phyloP scores from a whole-genome alignment of 1,140 invertebrate genomes.

The Helicoverpa armigera region DNA sequence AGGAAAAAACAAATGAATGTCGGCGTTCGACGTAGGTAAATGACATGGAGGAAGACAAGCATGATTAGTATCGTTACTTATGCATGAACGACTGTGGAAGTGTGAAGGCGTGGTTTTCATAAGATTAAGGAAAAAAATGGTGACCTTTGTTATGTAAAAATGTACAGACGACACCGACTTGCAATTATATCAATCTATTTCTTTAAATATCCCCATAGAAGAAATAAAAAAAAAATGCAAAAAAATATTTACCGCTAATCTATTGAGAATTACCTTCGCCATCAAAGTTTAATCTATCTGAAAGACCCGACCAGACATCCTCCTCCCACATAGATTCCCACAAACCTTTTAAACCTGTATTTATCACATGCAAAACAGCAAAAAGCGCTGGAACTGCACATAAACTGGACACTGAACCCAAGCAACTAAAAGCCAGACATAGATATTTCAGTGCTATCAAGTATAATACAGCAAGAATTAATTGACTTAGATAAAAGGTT shows the following conservation, averaged over 20 bases:
- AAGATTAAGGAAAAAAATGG: neutral
- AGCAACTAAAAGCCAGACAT: constrained; percentile 11
- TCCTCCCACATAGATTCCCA: constrained; percentile 28
- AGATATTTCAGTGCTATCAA: constrained; percentile 31
- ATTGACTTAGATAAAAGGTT: constrained; percentile 43
- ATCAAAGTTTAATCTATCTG: neutral
- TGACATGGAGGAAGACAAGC: constrained; percentile 33
- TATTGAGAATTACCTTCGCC: neutral
- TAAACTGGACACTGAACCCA: constrained; percentile 22
- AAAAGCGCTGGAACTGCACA: constrained; percentile 6
- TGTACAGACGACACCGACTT: no score
- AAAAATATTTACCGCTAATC: neutral
- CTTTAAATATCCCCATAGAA: no score
- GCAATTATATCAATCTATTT: no score
- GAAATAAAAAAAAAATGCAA: no score
- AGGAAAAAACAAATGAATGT: constrained; percentile 61
- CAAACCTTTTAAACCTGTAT: constrained; percentile 37
- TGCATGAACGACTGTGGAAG: neutral
- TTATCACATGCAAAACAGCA: constrained; percentile 32
- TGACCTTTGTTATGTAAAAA: neutral
- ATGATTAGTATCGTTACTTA: constrained; percentile 47
- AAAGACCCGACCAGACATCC: neutral
- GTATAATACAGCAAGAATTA: constrained; percentile 33
- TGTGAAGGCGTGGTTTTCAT: neutral
- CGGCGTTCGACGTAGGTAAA: constrained; percentile 54